phyloP scores from a whole-genome alignment of 2,113 vertebrate species.

The Vireo altiloquus region DNA sequence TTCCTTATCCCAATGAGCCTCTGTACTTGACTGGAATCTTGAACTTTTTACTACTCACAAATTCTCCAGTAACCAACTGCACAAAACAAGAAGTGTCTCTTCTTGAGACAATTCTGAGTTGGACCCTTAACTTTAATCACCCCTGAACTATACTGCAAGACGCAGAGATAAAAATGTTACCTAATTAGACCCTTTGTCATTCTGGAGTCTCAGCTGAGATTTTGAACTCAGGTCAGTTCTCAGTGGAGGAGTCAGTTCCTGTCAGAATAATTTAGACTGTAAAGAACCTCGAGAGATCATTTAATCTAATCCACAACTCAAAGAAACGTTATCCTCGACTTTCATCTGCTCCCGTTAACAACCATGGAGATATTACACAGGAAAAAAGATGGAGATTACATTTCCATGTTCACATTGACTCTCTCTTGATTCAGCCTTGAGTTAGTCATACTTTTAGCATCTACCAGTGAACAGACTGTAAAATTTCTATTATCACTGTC shows the following conservation, averaged over 20 bases:
- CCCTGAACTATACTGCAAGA: background rate
- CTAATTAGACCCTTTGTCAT: background rate
- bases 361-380: background rate
- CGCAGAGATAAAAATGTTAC: background rate
- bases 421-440: background rate
- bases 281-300: background rate
- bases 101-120: background rate
- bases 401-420: background rate
- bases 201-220: background rate
- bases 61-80: background rate
- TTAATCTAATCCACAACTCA: background rate
- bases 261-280: background rate
- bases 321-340: background rate
- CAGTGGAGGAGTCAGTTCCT: background rate
- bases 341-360: background rate
- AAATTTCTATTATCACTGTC: background rate
- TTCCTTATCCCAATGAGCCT: background rate
- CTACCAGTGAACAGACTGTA: background rate
- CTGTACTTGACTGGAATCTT: background rate
- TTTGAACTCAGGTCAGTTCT: background rate
- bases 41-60: background rate
- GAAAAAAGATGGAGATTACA: background rate
- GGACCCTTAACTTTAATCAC: background rate
- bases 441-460: background rate
- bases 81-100: background rate